Evolutionary conservation across 2,888 invertebrate genomes (phyloP).

Genomic region (Drosophila neonasuta): DNA sequence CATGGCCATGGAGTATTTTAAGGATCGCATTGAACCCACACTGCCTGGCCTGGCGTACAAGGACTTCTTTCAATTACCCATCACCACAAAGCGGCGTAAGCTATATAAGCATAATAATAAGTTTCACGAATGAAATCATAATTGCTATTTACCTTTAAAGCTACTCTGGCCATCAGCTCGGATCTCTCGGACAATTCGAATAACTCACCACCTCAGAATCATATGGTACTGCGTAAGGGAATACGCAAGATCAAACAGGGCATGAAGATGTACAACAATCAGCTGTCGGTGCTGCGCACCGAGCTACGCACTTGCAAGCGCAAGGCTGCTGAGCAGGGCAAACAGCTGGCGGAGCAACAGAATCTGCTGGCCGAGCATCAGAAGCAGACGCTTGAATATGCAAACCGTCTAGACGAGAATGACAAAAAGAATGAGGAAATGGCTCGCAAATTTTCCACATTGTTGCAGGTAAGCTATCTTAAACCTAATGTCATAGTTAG

Average conservation of each 20-base stretch:
- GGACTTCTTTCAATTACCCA: constrained; percentile 88
- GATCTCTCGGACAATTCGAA: constrained; percentile 78
- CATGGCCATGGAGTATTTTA: constrained; percentile 99
- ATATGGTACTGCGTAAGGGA: constrained; percentile 92
- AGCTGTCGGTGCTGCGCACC: constrained; percentile 89
- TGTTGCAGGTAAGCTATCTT: constrained; percentile 86
- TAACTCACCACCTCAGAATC: constrained; percentile 88
- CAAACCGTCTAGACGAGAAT: constrained; percentile 92
- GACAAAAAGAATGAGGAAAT: constrained; percentile 96
- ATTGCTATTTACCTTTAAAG: constrained; percentile 50
- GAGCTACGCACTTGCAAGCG: constrained; percentile 91
- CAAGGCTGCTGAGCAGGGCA: constrained; percentile 92
- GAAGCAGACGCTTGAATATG: constrained; percentile 90
- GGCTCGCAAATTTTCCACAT: constrained; percentile 93
- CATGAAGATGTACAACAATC: constrained; percentile 94
- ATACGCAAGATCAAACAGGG: constrained; percentile 94
- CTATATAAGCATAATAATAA: not conserved
- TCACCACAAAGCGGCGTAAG: constrained; percentile 78
- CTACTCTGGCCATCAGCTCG: constrained; percentile 78
- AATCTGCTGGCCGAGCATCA: constrained; percentile 88
- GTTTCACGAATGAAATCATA: not conserved
- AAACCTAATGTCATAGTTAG: not conserved
- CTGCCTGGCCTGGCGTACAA: constrained; percentile 93
- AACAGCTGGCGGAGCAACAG: constrained; percentile 90
- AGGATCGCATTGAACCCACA: constrained; percentile 95